A percentile compares a stretch with the other conserved stretches of the same genome.
These are phyloP conservation scores for Pardosa pseudoannulata DNA, from an alignment of 2,888 invertebrate genomes.

Conservation along the genomic window DNA sequence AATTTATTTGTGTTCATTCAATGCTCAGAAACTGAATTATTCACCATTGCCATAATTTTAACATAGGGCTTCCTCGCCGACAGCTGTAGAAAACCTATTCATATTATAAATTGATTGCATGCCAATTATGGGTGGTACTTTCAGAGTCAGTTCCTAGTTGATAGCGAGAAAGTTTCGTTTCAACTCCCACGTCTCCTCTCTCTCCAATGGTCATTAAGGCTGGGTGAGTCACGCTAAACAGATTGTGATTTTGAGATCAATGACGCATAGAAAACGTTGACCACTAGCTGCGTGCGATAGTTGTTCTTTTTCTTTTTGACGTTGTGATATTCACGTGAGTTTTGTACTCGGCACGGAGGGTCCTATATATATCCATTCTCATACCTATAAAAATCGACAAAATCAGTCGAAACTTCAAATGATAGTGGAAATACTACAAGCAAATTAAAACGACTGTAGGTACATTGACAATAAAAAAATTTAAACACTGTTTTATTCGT, in stretches of 20 bases:
- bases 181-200: no score
- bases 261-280: constrained; percentile 9
- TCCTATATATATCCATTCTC: no score
- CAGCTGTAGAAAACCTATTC: constrained; percentile 14
- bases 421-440: constrained; percentile 28
- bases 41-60: constrained; percentile 1
- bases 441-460: constrained; percentile 37
- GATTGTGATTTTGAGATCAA: constrained; percentile 65
- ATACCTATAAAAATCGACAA: no score
- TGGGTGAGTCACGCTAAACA: constrained; percentile 56
- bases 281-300: constrained; percentile 44
- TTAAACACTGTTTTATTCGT: no score
- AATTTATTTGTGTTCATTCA: no score
- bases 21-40: not conserved
- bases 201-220: constrained; percentile 44
- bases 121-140: constrained; percentile 19
- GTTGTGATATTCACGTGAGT: not conserved
- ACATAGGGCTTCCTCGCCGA: not conserved
- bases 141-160: constrained; percentile 8
- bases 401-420: not conserved
- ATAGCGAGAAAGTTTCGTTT: not conserved
- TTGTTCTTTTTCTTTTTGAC: not conserved
- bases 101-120: constrained; percentile 19
- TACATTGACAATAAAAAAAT: no score
- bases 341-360: constrained; percentile 4